Evolutionary conservation across 2,888 invertebrate genomes (phyloP), one percentile per base, ranked within the genome.

Genomic region (Dasypogon diadema): DNA sequence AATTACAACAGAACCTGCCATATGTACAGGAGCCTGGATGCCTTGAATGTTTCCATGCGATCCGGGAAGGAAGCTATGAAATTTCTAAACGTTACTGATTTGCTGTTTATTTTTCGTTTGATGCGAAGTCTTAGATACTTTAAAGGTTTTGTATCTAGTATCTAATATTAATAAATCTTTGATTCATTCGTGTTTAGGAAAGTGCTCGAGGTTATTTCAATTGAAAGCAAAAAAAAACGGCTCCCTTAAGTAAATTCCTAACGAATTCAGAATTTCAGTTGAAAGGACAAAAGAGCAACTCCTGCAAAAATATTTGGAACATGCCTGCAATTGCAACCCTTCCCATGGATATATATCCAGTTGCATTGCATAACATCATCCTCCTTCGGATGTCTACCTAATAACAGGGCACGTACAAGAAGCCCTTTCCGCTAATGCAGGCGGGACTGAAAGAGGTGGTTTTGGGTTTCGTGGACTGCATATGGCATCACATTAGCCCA

Each of bases 1-100:
- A 81, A 80, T 81, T 81, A 80, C 65, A 68, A 48, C 65, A 68
- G 65, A 48, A 48, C 65, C 26, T 46, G 65, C 65, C 65, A 68
- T 68, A 68, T 68, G 65, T 24, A 68, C 16, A 37, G 48, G 65
- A 68, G 42, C 24, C 26, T 30, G 48, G 24, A 48, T 65, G 16
- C 21, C 26, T 14, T 22, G 16, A 16, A 68, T 46, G 48, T 3
- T 24, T 14, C 10, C 22, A 24, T 22, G 48, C 14, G 24, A 24
- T n/a, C 16, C 12, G 24, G 26, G n/a, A 8, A 10, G 48, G 16
- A 26, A 48, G 16, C 65, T 68, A 10, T 60, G 37, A 60, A 34
- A 34, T 21, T 18, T 60, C 34, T 60, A 60, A 60, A 16, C n/a
- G 21, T n/a, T n/a, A n/a, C n/a, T n/a, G n/a, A n/a, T n/a, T n/a